Evolutionary conservation across 2,113 vertebrate genomes (phyloP), one percentile per base, ranked within the genome.

Genomic region (Scomber colias): DNA sequence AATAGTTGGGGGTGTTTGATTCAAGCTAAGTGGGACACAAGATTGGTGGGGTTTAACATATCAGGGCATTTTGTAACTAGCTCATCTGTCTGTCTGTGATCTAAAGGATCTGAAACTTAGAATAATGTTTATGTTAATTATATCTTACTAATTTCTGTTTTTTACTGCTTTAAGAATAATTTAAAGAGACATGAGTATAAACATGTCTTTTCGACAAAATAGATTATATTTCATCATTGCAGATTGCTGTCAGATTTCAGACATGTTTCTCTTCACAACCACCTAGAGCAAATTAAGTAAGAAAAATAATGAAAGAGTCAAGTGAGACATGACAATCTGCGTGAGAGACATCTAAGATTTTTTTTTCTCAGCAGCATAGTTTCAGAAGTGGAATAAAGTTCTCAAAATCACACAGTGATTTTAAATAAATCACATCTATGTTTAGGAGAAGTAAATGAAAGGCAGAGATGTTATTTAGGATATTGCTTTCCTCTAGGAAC

Each of bases 371-470:
- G 11, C 0, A 12, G 61, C 50, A 27, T 2, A 27, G 24, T 27
- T 27, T 27, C 24, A 55, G 30, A 16, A 0, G 35, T 3, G 9
- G 31, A 11, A 53, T 54, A 50, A 57, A 51, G 24, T 16, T 46
- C 27, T 73, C 9, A 12, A 77, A 70, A 67, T 60, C 65, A 53
- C 46, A 70, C 19, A 51, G 63, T 0, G 55, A 84, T 71, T 76
- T 76, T 56, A 85, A 79, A 83, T 61, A 62, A 83, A 83, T 78
- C 60, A 11, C 48, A 54, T 86, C 75, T 79, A 51, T 86, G 67
- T 84, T 82, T 72, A 63, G 83, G 61, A 4, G 65, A 21, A 69
- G 74, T 64, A 83, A 78, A 87, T 85, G 79, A 85, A 81, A 89
- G 82, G 73, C 84, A 82, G 72, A 69, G 61, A 61, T 70, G 48